These are phyloP conservation scores for Taphrorychus bicolor DNA, from an alignment of 2,888 invertebrate species.

Conservation along the genomic window DNA sequence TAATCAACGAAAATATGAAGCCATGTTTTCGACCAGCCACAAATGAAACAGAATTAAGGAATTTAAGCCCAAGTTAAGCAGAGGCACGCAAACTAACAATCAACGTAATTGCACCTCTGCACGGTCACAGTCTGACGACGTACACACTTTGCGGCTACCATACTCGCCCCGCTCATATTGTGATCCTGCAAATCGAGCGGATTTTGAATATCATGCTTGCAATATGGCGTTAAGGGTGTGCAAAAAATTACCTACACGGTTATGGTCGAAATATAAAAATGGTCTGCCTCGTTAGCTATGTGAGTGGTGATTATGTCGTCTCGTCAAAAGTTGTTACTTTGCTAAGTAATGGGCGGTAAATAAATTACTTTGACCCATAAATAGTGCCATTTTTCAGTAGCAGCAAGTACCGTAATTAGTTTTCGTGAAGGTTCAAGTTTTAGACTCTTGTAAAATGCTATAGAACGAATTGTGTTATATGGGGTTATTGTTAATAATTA, in stretches of 20 bases:
- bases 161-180: background rate
- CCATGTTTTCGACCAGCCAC: slow-evolving; percentile 11
- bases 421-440: background rate
- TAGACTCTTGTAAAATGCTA: too few species aligned
- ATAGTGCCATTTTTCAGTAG: background rate
- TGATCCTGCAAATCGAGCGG: background rate
- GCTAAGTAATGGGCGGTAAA: background rate
- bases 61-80: slow-evolving; percentile 16
- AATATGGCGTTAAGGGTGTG: slow-evolving; percentile 12
- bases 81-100: slow-evolving; percentile 21
- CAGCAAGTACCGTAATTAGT: background rate
- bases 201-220: slow-evolving; percentile 11
- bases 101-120: background rate
- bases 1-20: slow-evolving; percentile 13
- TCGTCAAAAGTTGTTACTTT: background rate
- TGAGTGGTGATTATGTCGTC: background rate
- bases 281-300: background rate
- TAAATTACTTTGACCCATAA: background rate
- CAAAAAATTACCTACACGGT: slow-evolving; percentile 11
- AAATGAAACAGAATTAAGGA: slow-evolving; percentile 19
- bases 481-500: too few species aligned
- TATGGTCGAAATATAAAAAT: background rate
- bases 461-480: too few species aligned
- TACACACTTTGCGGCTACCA: background rate
- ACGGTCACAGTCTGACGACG: background rate